These are phyloP conservation scores for Aythya baeri DNA, from an alignment of 2,113 vertebrate genomes.

Conservation along the genomic window DNA sequence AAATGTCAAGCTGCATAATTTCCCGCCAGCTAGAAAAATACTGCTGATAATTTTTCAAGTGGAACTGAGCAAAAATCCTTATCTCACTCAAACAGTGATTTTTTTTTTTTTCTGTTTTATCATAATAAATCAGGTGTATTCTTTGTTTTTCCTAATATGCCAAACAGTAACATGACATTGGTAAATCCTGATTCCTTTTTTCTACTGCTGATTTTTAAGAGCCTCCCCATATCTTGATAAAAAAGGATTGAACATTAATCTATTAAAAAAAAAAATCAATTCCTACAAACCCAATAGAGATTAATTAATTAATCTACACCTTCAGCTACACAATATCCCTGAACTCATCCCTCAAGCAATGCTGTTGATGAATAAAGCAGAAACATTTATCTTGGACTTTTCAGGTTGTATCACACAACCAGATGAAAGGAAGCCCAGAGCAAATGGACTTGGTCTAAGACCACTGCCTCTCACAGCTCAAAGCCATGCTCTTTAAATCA, in stretches of 20 bases:
- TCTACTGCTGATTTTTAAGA: background rate
- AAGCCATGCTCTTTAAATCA: background rate
- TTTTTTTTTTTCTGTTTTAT: background rate
- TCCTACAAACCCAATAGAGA: background rate
- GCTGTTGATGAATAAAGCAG: background rate
- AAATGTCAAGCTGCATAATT: background rate
- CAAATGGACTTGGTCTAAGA: background rate
- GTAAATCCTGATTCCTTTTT: background rate
- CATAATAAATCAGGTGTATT: background rate
- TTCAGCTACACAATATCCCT: background rate
- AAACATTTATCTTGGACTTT: background rate
- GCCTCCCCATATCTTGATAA: background rate
- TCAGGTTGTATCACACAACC: background rate
- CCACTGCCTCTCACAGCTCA: background rate
- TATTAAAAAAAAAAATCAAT: background rate
- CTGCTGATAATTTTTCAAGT: background rate
- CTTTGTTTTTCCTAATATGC: background rate
- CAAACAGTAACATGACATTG: background rate
- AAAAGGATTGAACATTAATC: background rate
- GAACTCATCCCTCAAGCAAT: background rate
- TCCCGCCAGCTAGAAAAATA: constrained; percentile 1
- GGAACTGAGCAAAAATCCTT: constrained; percentile 33
- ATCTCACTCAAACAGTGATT: background rate
- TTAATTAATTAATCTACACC: constrained; percentile 5
- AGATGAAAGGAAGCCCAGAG: background rate